A percentile compares a stretch with the other conserved stretches of the same genome.
Evolutionary conservation across 2,797 vertebrate genomes (phyloP).

Genomic region (Poecilia gillii): DNA sequence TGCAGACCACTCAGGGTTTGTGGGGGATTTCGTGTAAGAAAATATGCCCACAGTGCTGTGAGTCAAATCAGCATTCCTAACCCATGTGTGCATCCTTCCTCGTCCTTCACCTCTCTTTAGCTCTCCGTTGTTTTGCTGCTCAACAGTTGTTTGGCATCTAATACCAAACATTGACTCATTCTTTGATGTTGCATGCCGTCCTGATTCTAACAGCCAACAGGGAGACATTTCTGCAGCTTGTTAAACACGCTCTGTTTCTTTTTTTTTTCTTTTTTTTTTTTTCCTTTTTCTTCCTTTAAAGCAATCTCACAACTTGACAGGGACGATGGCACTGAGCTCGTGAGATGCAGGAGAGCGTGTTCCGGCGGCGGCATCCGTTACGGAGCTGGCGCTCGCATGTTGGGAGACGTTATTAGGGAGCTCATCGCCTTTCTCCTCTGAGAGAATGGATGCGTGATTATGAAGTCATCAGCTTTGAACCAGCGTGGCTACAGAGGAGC

Average conservation of each 20-base stretch:
- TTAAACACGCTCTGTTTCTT: conserved; percentile 57
- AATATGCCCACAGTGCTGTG: conserved; percentile 62
- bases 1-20: conserved; percentile 23
- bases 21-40: conserved; percentile 58
- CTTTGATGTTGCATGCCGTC: conserved; percentile 84
- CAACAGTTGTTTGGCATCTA: conserved; percentile 81
- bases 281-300: conserved; percentile 10
- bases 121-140: conserved; percentile 75
- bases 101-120: conserved; percentile 76
- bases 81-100: conserved; percentile 76
- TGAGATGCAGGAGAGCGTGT: conserved; percentile 43
- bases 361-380: conserved; percentile 60
- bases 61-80: conserved; percentile 72
- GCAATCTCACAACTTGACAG: conserved; percentile 31
- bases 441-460: conserved; percentile 99
- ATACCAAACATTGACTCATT: conserved; percentile 57
- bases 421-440: conserved; percentile 92
- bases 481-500: conserved; percentile 89
- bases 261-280: not conserved
- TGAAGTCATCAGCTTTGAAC: conserved; percentile 99
- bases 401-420: conserved; percentile 92
- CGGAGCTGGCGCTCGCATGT: conserved; percentile 81
- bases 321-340: conserved; percentile 22
- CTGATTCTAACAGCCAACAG: conserved; percentile 72
- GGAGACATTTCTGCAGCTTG: conserved; percentile 63